Conservation (phyloP, 2,113 vertebrate species). For the Pionites leucogaster region DNA sequence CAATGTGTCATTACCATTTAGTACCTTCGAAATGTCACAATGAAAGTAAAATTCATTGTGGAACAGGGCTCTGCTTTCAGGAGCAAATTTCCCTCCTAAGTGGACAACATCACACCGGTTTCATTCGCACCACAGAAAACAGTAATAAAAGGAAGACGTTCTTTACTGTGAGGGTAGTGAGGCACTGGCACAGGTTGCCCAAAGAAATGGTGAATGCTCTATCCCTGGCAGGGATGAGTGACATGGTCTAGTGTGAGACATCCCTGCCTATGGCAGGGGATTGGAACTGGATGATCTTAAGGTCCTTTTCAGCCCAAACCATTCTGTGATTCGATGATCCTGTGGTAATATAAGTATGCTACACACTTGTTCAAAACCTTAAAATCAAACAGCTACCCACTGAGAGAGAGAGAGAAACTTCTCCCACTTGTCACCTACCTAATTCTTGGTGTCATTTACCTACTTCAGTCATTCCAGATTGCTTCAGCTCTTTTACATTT, state of each 20-base stretch:
- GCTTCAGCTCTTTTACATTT: neutral
- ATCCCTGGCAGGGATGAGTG: neutral
- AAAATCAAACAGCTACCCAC: neutral
- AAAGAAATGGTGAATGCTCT: neutral
- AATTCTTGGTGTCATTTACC: neutral
- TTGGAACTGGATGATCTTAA: neutral
- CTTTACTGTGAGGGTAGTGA: neutral
- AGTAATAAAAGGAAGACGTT: neutral
- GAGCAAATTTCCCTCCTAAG: neutral
- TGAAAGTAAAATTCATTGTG: slow-evolving; percentile 16
- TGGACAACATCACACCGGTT: neutral
- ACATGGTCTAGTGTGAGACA: neutral
- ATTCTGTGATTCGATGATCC: neutral
- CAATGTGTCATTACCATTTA: slow-evolving; percentile 55
- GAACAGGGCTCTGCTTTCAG: neutral
- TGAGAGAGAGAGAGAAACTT: neutral
- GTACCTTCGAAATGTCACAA: slow-evolving; percentile 65
- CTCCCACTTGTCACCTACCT: neutral
- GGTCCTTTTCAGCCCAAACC: neutral
- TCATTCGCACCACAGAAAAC: neutral
- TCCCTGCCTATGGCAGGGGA: neutral
- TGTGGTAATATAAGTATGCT: neutral
- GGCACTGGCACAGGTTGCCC: neutral
- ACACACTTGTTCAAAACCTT: neutral
- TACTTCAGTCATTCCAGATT: neutral